Evolutionary conservation across 1,140 invertebrate genomes (phyloP).

Genomic region (Agrypnia vestita): DNA sequence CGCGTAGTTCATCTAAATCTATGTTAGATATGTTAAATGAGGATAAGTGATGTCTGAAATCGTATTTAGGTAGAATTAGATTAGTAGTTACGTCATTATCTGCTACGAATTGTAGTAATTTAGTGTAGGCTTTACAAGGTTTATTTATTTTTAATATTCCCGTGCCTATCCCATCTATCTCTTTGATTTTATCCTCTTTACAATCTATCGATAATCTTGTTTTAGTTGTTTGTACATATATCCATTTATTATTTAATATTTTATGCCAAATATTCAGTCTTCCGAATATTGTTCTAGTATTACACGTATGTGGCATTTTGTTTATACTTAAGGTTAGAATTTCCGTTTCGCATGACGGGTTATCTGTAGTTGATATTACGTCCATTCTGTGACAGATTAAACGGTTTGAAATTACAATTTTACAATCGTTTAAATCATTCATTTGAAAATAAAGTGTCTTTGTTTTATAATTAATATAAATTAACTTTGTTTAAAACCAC

Average conservation of each 20-base stretch:
- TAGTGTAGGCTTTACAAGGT: too few species aligned
- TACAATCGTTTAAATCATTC: constrained; percentile 19
- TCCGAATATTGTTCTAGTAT: constrained; percentile 20
- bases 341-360: constrained; percentile 23
- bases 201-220: constrained; percentile 28
- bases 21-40: constrained; percentile 12
- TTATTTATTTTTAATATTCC: neutral
- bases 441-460: constrained; percentile 9
- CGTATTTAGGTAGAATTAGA: neutral
- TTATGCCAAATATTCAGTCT: too few species aligned
- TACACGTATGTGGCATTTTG: constrained; percentile 5
- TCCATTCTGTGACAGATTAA: neutral
- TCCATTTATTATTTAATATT: too few species aligned
- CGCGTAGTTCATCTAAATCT: constrained; percentile 25
- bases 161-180: neutral
- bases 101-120: too few species aligned
- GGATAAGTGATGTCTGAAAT: constrained; percentile 1
- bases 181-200: neutral
- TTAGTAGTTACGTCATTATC: too few species aligned
- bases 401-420: neutral
- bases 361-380: constrained; percentile 25
- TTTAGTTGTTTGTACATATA: too few species aligned
- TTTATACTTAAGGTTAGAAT: neutral
- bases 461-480: too few species aligned
- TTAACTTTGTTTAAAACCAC: too few species aligned